Evolutionary conservation across 2,888 invertebrate genomes (phyloP).

Genomic region (Sicus ferrugineus): DNA sequence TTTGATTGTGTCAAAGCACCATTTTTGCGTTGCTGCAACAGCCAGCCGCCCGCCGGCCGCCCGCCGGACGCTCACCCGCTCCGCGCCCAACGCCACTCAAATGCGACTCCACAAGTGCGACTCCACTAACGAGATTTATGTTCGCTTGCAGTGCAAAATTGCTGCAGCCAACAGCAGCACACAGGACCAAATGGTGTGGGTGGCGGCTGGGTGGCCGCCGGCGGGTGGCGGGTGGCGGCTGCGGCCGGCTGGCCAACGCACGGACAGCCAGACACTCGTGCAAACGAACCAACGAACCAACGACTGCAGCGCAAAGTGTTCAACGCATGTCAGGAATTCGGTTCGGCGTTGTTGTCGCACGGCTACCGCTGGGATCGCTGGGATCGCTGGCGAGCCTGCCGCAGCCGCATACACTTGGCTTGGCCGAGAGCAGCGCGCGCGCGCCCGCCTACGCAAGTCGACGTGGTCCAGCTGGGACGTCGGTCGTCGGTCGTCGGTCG

Average conservation of each 20-base stretch:
- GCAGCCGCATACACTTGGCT: slow-evolving; percentile 9
- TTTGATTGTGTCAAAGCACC: slow-evolving; percentile 50
- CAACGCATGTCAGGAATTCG: slow-evolving; percentile 33
- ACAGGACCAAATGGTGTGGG: background rate
- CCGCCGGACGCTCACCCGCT: background rate
- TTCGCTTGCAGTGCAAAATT: slow-evolving; percentile 12
- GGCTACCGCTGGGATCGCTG: slow-evolving; percentile 37
- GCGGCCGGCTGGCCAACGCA: background rate
- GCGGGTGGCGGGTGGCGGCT: background rate
- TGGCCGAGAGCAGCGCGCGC: background rate
- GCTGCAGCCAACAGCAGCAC: slow-evolving; percentile 13
- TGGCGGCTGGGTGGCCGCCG: background rate
- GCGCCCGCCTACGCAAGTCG: background rate
- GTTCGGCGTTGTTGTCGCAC: slow-evolving; percentile 35
- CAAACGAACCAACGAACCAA: background rate
- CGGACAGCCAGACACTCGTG: background rate
- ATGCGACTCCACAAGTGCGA: slow-evolving; percentile 21
- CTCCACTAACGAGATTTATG: slow-evolving; percentile 30
- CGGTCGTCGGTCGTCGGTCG: slow-evolving; percentile 39
- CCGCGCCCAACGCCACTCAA: slow-evolving; percentile 7
- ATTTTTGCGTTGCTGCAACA: slow-evolving; percentile 23
- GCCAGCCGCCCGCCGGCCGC: background rate
- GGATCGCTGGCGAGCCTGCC: background rate
- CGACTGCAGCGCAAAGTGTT: slow-evolving; percentile 11
- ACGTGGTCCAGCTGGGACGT: slow-evolving; percentile 40